Conservation (phyloP, 2,888 invertebrate species). For the Polydrusus cervinus region DNA sequence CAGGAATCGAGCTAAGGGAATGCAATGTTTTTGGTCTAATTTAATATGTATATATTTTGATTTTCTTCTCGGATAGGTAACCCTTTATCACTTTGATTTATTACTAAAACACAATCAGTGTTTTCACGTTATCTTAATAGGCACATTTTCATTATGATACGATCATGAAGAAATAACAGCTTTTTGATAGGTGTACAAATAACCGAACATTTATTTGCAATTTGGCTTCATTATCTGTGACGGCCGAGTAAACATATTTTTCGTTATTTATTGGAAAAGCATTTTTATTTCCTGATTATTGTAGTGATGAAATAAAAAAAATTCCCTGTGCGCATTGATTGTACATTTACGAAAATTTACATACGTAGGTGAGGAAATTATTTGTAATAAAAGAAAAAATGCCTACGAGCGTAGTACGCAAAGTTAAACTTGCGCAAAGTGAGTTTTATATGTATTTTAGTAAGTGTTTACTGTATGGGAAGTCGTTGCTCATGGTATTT, state of each 20-base stretch:
- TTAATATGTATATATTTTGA: too few species aligned
- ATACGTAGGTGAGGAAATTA: too few species aligned
- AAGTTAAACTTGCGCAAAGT: too few species aligned
- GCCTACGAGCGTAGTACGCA: too few species aligned
- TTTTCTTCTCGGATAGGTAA: too few species aligned
- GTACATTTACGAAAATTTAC: too few species aligned
- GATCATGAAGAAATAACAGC: slow-evolving; percentile 24
- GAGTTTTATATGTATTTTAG: too few species aligned
- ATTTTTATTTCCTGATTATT: neutral
- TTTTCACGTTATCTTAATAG: slow-evolving; percentile 24
- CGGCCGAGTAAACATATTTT: slow-evolving; percentile 20
- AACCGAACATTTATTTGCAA: slow-evolving; percentile 40
- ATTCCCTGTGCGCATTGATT: neutral
- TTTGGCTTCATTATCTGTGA: slow-evolving; percentile 39
- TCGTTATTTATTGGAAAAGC: neutral
- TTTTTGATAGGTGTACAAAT: slow-evolving; percentile 36
- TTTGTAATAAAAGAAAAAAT: too few species aligned
- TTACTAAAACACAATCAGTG: slow-evolving; percentile 24
- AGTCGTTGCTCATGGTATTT: too few species aligned
- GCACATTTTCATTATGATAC: slow-evolving; percentile 7
- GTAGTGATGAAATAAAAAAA: neutral
- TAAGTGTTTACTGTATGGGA: too few species aligned
- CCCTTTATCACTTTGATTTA: neutral
- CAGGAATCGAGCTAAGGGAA: too few species aligned
- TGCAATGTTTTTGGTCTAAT: too few species aligned